Evolutionary conservation across 2,888 invertebrate species (phyloP).

Genomic region (Papilio protenor): DNA sequence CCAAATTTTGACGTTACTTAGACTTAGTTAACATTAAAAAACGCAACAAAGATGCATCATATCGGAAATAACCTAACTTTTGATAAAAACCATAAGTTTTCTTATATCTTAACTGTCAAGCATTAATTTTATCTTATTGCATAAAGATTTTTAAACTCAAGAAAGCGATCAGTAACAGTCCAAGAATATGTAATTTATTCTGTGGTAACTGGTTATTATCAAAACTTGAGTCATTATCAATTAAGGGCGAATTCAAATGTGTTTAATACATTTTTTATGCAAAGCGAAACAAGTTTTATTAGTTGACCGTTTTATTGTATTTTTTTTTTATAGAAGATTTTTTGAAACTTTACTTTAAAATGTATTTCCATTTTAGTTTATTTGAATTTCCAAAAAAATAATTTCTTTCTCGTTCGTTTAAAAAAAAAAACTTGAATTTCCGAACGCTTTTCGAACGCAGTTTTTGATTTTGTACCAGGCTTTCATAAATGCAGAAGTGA

Average conservation of each 20-base stretch:
- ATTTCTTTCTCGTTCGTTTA: not conserved
- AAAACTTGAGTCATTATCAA: not conserved
- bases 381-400: not conserved
- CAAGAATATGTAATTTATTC: not conserved
- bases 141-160: not conserved
- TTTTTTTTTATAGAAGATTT: not conserved
- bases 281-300: not conserved
- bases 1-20: too few relatives aligned
- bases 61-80: not conserved
- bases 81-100: not conserved
- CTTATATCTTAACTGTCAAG: not conserved
- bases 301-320: not conserved
- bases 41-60: not conserved
- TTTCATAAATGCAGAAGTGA: slow-evolving; percentile 28
- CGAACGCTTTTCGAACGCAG: slow-evolving; percentile 1
- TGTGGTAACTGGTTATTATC: not conserved
- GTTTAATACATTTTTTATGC: not conserved
- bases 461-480: slow-evolving; percentile 40
- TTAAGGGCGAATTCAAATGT: not conserved
- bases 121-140: not conserved
- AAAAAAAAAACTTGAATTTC: slow-evolving; percentile 4
- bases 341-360: not conserved
- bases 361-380: not conserved
- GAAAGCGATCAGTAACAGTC: slow-evolving; percentile 9
- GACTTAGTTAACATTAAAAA: too few relatives aligned